phyloP scores from a whole-genome alignment of 2,113 vertebrate species.

The Fregata magnificens region DNA sequence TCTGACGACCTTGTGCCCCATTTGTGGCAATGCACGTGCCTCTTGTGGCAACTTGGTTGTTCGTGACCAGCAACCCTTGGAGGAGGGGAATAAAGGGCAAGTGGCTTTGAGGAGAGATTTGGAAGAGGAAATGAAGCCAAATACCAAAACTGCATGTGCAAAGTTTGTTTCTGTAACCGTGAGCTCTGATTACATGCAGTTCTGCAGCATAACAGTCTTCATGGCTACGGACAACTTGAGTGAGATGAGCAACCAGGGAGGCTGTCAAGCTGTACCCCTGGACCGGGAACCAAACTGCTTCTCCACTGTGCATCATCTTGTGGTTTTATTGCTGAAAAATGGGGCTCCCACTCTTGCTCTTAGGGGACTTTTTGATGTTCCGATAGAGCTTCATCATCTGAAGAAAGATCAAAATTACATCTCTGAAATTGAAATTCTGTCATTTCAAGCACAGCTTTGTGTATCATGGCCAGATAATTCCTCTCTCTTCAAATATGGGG shows the following conservation, averaged over 20 bases:
- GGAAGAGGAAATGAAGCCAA: background rate
- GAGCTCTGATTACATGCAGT: background rate
- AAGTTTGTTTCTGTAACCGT: background rate
- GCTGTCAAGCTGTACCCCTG: background rate
- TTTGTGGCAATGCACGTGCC: rapidly evolving
- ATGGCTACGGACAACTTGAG: rapidly evolving
- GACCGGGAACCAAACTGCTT: background rate
- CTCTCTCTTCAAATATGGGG: background rate
- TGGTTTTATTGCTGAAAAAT: background rate
- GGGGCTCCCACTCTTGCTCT: background rate
- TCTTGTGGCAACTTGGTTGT: background rate
- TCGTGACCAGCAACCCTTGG: rapidly evolving
- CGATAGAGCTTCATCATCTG: background rate
- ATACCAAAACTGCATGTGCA: background rate
- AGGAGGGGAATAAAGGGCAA: background rate
- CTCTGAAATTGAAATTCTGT: background rate
- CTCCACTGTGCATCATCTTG: background rate
- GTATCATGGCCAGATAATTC: background rate
- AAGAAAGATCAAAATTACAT: background rate
- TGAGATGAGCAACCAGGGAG: background rate
- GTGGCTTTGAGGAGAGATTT: background rate
- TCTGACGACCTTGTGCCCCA: rapidly evolving
- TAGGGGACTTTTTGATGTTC: background rate
- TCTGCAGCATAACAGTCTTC: rapidly evolving
- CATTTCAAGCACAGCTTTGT: background rate